Base-by-base conservation (phyloP, 2,797 vertebrate genomes). In the Lateolabrax maculatus region DNA sequence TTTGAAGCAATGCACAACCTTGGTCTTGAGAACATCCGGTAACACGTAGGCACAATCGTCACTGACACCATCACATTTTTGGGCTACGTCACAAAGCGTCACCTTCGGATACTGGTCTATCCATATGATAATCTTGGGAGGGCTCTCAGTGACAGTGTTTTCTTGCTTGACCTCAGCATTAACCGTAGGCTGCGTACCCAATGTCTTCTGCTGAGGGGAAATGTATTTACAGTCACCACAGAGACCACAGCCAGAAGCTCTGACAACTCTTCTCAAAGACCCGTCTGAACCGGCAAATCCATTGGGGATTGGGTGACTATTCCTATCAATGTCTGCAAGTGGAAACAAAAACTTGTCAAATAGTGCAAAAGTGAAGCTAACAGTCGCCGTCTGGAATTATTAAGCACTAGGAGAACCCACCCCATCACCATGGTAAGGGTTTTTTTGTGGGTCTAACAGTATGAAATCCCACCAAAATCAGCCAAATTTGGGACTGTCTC, bases 1-100 rank as follows among this genome's bases (percentile, higher is more conserved):
- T 51, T 93, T 93, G 84, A 94, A 94, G 85, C 95, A 95, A 73
- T 3, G 77, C 71, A 93, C 85, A 25, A 39, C 75, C 63, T 90
- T 89, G 52, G 31, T 77, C 57, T 87, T 83, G 60, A 93, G 83
- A 70, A 49, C 19, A 23, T 85, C 61, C 0, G 93, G 89, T 70
- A 95, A 83, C 60, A 82, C n/a, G 39, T 83, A 93, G 27, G 85
- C 75, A 72, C 90, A 93, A 36, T 83, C 37, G 15, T 78, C 85
- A 56, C 77, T 68, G 64, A 82, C 83, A 31, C 67, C n/a, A 1
- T 88, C 67, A 84, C 76, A 92, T 43, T 75, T 86, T 79, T 80
- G 70, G 58, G 87, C 80, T 55, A 95, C 23, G 31, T 95, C 87
- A 60, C 93, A 95, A 60, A 95, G 92, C 0, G 36, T 89, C 81